Percentiles rank a stretch among this genome's conserved stretches.
Conservation (phyloP, 1,140 invertebrate species). For the Philaenus spumarius region DNA sequence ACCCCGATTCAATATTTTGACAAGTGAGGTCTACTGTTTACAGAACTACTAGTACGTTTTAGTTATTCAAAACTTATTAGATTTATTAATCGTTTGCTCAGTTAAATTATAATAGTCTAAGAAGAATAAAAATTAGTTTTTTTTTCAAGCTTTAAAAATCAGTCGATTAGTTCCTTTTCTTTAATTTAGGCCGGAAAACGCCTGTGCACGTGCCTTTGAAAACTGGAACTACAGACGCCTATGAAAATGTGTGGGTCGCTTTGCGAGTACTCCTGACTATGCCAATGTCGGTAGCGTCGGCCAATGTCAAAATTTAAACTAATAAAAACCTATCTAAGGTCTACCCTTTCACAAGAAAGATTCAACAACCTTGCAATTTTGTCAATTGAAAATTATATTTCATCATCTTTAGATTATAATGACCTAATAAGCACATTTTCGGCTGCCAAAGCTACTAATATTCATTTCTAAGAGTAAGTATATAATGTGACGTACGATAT, state of each 20-base stretch:
- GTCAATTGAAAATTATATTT: conserved; percentile 2
- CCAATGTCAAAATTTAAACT: background rate
- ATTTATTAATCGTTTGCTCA: background rate
- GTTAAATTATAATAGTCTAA: background rate
- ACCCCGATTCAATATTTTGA: too few species aligned
- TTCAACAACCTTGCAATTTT: conserved; percentile 5
- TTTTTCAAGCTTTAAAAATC: too few species aligned
- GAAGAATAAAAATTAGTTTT: background rate
- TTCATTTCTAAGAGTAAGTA: background rate
- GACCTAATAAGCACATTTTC: background rate
- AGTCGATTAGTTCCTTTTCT: background rate
- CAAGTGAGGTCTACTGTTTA: too few species aligned
- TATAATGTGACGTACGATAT: too few species aligned
- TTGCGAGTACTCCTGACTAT: background rate
- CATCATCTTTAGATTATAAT: conserved; percentile 9
- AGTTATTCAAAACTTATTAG: background rate
- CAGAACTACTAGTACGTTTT: too few species aligned
- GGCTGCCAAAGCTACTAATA: background rate
- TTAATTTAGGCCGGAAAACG: background rate
- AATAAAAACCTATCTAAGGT: background rate
- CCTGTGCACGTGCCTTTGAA: background rate
- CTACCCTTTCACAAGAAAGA: background rate
- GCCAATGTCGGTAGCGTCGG: background rate
- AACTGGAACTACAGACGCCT: background rate
- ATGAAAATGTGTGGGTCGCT: background rate